Base-by-base conservation (phyloP, 1,140 invertebrate genomes). In the Melitaea cinxia region DNA sequence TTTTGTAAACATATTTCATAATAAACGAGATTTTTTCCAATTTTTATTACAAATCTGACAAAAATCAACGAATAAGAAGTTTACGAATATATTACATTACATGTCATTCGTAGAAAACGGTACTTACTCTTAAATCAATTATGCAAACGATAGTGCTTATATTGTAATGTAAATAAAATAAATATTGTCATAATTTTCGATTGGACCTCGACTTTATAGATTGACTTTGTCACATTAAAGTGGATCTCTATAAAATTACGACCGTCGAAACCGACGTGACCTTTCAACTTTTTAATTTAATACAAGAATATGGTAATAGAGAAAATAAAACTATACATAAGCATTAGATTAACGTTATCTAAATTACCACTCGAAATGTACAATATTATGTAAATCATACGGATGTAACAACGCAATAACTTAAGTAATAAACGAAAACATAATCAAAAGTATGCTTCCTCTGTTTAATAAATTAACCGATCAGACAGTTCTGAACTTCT, bases 121-220 rank as follows among this genome's bases (percentile, higher is more conserved):
- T 65, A 69, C 54, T 65, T 68, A 54, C 50, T 62, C 35, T 58
- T 63, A 63, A 42, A 67, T 70, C 30, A 69, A 69, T 73, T 74
- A 74, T 74, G 72, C 56, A 63, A 74, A 74, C 71, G 65, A 54
- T 26, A 33, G 24, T 42, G 30, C 17, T 42, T 42, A 68, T 68
- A 70, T 54, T 68, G 55, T 68, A 68, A 59, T 66, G 60, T 70
- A 70, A 73, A 73, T 64, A 70, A 53, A 66, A 67, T 62, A 70
- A 67, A 63, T 65, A 68, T 55, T 70, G 35, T 55, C 15, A 54
- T 47, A 56, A 64, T 60, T 28, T 60, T 21, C 52, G 42, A 58
- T 33, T 35, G 15, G 58, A 53, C 47, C 49, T 53, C 21, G 49
- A 21, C 33, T 52, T 61, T 39, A 53, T 52, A 37, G 58, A 47